These are phyloP conservation scores for Adelphocoris suturalis DNA, from an alignment of 2,888 invertebrate species.

Conservation along the genomic window DNA sequence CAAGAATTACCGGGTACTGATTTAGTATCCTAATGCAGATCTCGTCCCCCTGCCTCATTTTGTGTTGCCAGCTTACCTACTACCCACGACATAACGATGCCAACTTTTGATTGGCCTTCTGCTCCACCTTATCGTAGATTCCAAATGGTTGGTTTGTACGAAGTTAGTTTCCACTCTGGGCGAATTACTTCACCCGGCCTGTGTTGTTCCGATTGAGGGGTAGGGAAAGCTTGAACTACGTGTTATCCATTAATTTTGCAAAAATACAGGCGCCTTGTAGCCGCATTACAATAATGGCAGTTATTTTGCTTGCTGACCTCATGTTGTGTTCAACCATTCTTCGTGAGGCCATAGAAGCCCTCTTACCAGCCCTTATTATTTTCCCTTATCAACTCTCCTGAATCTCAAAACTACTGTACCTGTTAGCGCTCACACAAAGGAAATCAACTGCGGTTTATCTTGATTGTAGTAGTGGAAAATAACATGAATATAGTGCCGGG, in stretches of 20 bases:
- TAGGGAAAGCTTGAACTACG: background rate
- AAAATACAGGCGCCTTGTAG: background rate
- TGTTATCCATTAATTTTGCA: background rate
- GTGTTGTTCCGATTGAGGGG: background rate
- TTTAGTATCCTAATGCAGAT: background rate
- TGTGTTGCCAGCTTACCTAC: background rate
- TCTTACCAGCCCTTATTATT: constrained; percentile 1
- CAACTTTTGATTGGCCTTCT: constrained; percentile 22
- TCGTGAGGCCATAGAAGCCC: background rate
- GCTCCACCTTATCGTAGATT: background rate
- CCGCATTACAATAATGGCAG: constrained; percentile 31
- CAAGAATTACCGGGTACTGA: background rate
- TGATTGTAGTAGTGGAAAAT: constrained; percentile 16
- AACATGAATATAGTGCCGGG: background rate
- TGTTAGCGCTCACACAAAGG: constrained; percentile 23
- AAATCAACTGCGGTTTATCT: background rate
- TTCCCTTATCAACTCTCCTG: background rate
- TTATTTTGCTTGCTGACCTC: constrained; percentile 2
- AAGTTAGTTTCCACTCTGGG: constrained; percentile 19
- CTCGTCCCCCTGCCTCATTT: background rate
- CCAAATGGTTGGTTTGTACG: constrained; percentile 8
- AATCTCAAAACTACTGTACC: constrained; percentile 17
- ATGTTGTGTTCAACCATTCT: background rate
- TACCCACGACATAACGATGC: background rate
- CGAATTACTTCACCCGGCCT: background rate